Base-by-base conservation (phyloP, 1,140 invertebrate species). In the Rhagoletis zephyria region DNA sequence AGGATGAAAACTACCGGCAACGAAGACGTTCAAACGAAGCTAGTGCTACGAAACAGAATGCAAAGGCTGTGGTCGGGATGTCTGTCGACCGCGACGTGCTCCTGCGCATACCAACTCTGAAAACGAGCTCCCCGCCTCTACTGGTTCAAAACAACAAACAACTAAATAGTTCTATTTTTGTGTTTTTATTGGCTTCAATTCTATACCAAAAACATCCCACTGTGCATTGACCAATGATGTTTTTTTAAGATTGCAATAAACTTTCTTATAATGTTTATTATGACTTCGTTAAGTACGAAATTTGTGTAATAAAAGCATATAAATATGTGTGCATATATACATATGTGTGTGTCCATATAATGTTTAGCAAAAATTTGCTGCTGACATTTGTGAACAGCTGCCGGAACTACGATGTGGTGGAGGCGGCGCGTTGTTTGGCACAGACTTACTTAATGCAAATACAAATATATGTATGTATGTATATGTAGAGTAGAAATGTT, bases 221-320 rank as follows among this genome's bases (percentile, higher is more conserved):
- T 30, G 64, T 67, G 64, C 30, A 40, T 67, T 67, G 4, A 4
- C 64, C n/a, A 67, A 40, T 2, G 0, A 40, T 67, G 4, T 19
- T 19, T 67, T 30, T 4, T 67, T 2, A 2, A 19, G 64, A 67
- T 67, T 9, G 61, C 61, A 14, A 16, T 14, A 67, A 67, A 67
- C 1, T 30, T 67, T 67, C 30, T 67, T 19, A 67, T 6, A 67
- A 67, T 30, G 6, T 67, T 40, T 67, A 67, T 16, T 30, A 10
- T 30, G 64, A 67, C 64, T 67, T 67, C n/a, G 6, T 67, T 67
- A 67, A 30, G 64, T 9, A 19, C n/a, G 64, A 63, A 63, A n/a
- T 63, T 63, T 56, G 10, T 63, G 16, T n/a, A 14, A 67, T 67
- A 5, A 4, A 19, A 5, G 19, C 4, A 16, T 40, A 67, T 67